Base-by-base conservation (phyloP, 1,140 invertebrate species). In the Drosophila orena region DNA sequence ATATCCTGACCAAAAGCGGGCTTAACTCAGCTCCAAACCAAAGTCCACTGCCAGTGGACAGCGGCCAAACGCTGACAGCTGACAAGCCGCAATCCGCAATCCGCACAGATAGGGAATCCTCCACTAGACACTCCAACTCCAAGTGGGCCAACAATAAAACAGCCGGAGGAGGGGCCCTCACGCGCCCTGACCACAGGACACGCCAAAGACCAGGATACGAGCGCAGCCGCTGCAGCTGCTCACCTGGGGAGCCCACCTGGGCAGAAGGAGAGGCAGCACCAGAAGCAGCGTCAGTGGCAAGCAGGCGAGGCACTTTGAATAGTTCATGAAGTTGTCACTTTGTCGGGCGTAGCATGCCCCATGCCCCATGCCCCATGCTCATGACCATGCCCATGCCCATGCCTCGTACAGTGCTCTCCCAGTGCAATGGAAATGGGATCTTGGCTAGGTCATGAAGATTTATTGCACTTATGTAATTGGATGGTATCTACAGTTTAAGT, bases 281-380 rank as follows among this genome's bases (percentile, higher is more conserved):
- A 10, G 30, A 10, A 10, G 49, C 55, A 54, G 44, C 14, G 8
- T 14, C 34, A n/a, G 37, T 6, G 17, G 46, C 65, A 57, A 30
- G 15, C 61, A 55, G 40, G 24, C 38, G 22, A 38, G 66, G 46
- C 62, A 53, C 60, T 75, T 86, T 86, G 83, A 88, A 86, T 86
- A 88, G 64, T 86, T 88, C 64, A 86, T 86, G 81, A 86, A 85
- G 83, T 81, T 85, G 83, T 85, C 83, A 88, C 81, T 88, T 78
- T 81, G 81, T 71, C 72, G 49, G 44, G 38, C 53, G 37, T 30
- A 54, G 52, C 30, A 12, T 20, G 12, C 27, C 35, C n/a, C 17
- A 27, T 5, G 20, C n/a, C 43, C n/a, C 8, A 22, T 22, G 20
- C 20, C 20, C 3, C 22, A 5, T 17, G 17, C 17, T 17, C 17